Evolutionary conservation across 2,888 invertebrate genomes (phyloP).

Genomic region (Trissoscelio sp.): DNA sequence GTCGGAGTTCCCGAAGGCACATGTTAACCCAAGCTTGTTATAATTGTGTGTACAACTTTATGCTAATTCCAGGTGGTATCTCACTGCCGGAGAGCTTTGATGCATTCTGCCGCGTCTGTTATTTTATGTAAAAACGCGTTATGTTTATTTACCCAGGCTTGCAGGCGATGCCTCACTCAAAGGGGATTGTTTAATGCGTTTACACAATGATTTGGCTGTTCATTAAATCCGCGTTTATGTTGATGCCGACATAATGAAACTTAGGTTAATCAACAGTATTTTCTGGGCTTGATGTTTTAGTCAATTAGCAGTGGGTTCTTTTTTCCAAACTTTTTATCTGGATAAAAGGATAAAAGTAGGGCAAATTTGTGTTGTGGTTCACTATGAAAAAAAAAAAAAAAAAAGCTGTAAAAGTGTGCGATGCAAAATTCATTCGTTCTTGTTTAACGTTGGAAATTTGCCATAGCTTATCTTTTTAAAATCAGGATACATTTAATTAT

Average conservation of each 20-base stretch:
- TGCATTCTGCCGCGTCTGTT: slow-evolving; percentile 51
- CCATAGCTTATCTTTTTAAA: neutral
- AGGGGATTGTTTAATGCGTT: slow-evolving; percentile 44
- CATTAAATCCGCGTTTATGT: slow-evolving; percentile 26
- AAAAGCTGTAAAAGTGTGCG: too few species aligned
- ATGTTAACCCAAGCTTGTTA: slow-evolving; percentile 55
- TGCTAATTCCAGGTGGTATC: slow-evolving; percentile 55
- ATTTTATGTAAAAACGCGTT: slow-evolving; percentile 56
- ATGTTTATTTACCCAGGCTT: slow-evolving; percentile 55
- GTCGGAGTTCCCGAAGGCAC: slow-evolving; percentile 62
- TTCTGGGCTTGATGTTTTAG: too few species aligned
- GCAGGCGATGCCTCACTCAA: slow-evolving; percentile 14
- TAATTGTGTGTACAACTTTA: slow-evolving; percentile 56
- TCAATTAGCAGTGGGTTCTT: too few species aligned
- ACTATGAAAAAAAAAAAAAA: too few species aligned
- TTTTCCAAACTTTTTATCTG: too few species aligned
- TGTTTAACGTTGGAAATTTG: neutral
- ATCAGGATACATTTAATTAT: slow-evolving; percentile 18
- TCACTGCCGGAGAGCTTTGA: slow-evolving; percentile 46
- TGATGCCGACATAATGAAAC: slow-evolving; percentile 2
- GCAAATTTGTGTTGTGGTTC: too few species aligned
- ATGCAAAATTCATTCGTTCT: neutral
- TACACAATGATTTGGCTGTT: slow-evolving; percentile 21
- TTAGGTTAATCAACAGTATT: slow-evolving; percentile 5
- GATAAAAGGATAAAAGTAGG: too few species aligned